Conservation (phyloP, 2,797 vertebrate species). For the Delichon dasypus region DNA sequence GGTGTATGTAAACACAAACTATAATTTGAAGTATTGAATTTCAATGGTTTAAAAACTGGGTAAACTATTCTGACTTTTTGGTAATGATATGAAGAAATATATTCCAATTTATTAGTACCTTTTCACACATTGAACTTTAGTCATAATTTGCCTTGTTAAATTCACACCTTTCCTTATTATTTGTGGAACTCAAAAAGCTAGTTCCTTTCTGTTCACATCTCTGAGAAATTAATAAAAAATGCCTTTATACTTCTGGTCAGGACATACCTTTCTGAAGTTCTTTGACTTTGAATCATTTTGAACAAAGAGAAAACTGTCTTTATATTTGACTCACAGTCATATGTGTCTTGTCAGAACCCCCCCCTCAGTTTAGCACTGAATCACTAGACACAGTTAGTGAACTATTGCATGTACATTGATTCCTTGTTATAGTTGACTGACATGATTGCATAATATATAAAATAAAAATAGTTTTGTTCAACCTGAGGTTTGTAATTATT, state of each 20-base stretch:
- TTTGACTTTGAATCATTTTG: not conserved
- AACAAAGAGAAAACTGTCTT: not conserved
- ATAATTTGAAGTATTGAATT: not conserved
- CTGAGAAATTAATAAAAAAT: not conserved
- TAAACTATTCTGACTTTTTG: not conserved
- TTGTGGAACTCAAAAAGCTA: not conserved
- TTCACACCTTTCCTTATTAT: not conserved
- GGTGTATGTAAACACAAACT: not conserved
- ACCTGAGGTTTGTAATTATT: conserved; percentile 23
- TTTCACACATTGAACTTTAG: not conserved
- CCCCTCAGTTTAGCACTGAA: not conserved
- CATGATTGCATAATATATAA: not conserved
- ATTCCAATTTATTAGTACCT: not conserved
- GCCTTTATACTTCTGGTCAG: not conserved
- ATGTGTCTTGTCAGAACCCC: not conserved
- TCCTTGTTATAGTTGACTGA: not conserved
- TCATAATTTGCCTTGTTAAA: not conserved
- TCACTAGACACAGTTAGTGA: not conserved
- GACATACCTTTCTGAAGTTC: not conserved
- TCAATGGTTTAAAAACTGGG: not conserved
- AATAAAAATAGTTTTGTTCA: conserved; percentile 14
- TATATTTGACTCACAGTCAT: not conserved
- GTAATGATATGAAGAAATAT: not conserved
- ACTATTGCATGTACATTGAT: not conserved
- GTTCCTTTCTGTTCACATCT: not conserved